A percentile compares a stretch with the other conserved stretches of the same genome.
These are phyloP conservation scores for Aspidoscelis tigris DNA, from an alignment of 2,113 vertebrate species.

Conservation along the genomic window DNA sequence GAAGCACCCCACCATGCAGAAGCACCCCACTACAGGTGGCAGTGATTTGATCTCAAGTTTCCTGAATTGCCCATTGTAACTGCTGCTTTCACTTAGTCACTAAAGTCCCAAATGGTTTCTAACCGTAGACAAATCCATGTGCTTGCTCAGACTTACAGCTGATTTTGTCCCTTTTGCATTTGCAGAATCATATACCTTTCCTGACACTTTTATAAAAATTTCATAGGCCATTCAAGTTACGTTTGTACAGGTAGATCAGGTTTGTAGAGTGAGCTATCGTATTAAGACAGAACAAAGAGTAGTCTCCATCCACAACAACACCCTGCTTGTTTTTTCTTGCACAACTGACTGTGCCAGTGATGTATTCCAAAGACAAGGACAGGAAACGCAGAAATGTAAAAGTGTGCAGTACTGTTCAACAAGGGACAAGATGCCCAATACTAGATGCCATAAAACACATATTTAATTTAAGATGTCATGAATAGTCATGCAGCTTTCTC, in stretches of 20 bases:
- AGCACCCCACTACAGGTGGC: slow-evolving; percentile 2
- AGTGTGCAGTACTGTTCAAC: not conserved
- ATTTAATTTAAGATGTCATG: slow-evolving; percentile 61
- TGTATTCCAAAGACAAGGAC: slow-evolving; percentile 31
- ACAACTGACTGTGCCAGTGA: slow-evolving; percentile 21
- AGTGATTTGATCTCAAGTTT: slow-evolving; percentile 22
- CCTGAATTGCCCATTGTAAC: slow-evolving; percentile 30
- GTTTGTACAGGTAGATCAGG: slow-evolving; percentile 17
- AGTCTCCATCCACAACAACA: not conserved
- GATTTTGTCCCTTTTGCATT: slow-evolving; percentile 21
- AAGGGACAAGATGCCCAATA: slow-evolving; percentile 49
- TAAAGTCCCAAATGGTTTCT: slow-evolving; percentile 47
- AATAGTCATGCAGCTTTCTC: slow-evolving; percentile 51
- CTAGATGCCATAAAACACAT: slow-evolving; percentile 46
- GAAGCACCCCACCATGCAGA: not conserved
- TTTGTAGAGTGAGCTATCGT: slow-evolving; percentile 38
- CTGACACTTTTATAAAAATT: slow-evolving; percentile 33
- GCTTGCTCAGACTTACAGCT: slow-evolving; percentile 28
- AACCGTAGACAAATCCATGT: slow-evolving; percentile 41
- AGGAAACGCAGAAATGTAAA: slow-evolving; percentile 44
- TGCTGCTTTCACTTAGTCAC: slow-evolving; percentile 19
- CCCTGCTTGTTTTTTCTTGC: slow-evolving; percentile 32
- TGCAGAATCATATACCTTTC: not conserved
- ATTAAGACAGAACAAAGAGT: slow-evolving; percentile 54
- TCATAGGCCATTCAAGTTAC: slow-evolving; percentile 12